Base-by-base conservation (phyloP, 2,797 vertebrate species). In the Agapornis canus region DNA sequence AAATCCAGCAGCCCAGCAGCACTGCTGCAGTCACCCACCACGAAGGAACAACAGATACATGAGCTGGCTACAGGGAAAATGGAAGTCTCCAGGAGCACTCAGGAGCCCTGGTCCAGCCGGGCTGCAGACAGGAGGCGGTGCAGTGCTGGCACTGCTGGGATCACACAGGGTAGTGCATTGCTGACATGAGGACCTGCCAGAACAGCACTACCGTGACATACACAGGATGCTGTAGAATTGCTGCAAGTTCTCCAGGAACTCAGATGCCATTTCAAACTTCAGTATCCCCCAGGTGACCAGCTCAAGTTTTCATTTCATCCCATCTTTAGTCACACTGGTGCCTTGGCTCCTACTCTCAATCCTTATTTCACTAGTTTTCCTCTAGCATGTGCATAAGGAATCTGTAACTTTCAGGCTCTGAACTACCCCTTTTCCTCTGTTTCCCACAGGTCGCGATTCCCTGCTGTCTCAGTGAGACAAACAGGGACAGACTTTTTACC, bases 401-500 rank as follows among this genome's bases (percentile, higher is more conserved):
- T 27, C 4, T 1, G 52, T 7, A 76, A 51, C 29, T 39, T 56
- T 23, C 3, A n/a, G 47, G 37, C 70, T 72, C 68, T 31, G 10
- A 61, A 39, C 16, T 6, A 21, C 45, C 9, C 1, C 0, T 40
- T 40, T 31, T 49, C 15, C 20, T 32, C 23, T 2, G 0, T 19
- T 71, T 64, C 31, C 80, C 42, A 42, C 27, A n/a, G 54, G 59
- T 73, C 56, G 42, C 2, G 26, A 23, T 15, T 64, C 47, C 47
- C 71, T 4, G 0, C 6, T 42, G 29, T 29, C 75, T 17, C 43
- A 19, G 49, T 5, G 16, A 32, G 52, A 27, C 37, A n/a, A 35
- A 9, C 0, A 29, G 71, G 84, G 79, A 35, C 57, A 49, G 42
- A 5, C 7, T 1, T 9, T 43, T 94, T 97, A 99, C 99, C 99